A percentile compares a stretch with the other conserved stretches of the same genome.
phyloP scores from a whole-genome alignment of 2,113 vertebrate genomes.

The Murina feae region DNA sequence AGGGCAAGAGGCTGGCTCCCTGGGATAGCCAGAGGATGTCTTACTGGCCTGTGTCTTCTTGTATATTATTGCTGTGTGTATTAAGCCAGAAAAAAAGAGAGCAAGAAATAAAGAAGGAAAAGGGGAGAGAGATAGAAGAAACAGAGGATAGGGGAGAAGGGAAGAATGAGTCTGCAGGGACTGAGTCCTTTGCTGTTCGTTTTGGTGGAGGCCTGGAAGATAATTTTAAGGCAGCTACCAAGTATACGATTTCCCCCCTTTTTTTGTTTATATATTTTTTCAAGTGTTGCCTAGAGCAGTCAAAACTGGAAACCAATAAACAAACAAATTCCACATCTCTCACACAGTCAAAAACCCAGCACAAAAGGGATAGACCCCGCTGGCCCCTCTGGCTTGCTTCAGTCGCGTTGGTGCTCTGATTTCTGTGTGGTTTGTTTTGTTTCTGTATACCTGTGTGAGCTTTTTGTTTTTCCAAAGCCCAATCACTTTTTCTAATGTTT shows the following conservation, averaged over 20 bases:
- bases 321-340: neutral
- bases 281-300: constrained; percentile 32
- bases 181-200: neutral
- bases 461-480: too few relatives aligned
- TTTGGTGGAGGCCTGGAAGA: neutral
- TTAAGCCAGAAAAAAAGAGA: neutral
- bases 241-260: neutral
- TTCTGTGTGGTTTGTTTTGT: neutral
- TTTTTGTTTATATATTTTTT: constrained; percentile 24
- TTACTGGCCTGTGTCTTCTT: neutral
- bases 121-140: too few relatives aligned
- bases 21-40: neutral
- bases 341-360: neutral
- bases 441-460: neutral
- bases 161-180: neutral
- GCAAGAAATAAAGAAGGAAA: neutral
- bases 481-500: neutral
- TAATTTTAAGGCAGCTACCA: neutral
- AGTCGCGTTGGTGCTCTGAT: neutral
- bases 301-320: neutral
- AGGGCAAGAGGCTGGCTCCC: neutral
- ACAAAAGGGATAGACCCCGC: neutral
- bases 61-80: neutral
- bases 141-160: neutral
- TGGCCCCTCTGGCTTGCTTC: neutral